A percentile compares a stretch with the other conserved stretches of the same genome.
These are phyloP conservation scores for Rhadinocentrus ornatus DNA, from an alignment of 2,797 vertebrate species.

Conservation along the genomic window DNA sequence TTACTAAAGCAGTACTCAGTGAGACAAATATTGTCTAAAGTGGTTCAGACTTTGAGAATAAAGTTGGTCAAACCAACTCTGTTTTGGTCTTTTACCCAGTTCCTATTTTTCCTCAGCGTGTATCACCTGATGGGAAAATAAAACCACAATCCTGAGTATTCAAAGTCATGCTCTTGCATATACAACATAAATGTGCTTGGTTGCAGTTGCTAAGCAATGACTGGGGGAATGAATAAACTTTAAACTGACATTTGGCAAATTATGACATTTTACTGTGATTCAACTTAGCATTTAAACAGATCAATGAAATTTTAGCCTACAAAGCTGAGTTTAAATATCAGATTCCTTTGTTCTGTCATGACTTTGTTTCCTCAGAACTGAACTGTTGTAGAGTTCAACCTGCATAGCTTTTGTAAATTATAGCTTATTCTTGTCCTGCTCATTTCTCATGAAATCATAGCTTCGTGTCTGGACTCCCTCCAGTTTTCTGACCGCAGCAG, in stretches of 20 bases:
- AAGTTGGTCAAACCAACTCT: neutral
- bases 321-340: neutral
- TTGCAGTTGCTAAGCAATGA: slow-evolving; percentile 8
- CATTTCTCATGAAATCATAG: slow-evolving; percentile 47
- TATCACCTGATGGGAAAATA: neutral
- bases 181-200: neutral
- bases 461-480: slow-evolving; percentile 37
- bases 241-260: neutral
- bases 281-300: neutral
- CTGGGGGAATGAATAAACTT: neutral
- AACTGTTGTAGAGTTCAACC: neutral
- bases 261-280: neutral
- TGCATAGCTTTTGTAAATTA: slow-evolving; percentile 15
- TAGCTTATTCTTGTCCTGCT: neutral
- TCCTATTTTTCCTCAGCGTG: neutral
- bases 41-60: neutral
- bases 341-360: neutral
- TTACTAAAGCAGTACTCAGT: neutral
- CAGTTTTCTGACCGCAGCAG: slow-evolving; percentile 43
- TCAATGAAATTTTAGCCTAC: neutral
- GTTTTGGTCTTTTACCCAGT: neutral
- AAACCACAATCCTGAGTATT: neutral
- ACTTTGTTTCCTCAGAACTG: neutral
- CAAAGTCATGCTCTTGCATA: neutral
- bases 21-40: neutral